Evolutionary conservation across 2,888 invertebrate genomes (phyloP), one percentile per base, ranked within the genome.

Genomic region (Eupsilia transversa): DNA sequence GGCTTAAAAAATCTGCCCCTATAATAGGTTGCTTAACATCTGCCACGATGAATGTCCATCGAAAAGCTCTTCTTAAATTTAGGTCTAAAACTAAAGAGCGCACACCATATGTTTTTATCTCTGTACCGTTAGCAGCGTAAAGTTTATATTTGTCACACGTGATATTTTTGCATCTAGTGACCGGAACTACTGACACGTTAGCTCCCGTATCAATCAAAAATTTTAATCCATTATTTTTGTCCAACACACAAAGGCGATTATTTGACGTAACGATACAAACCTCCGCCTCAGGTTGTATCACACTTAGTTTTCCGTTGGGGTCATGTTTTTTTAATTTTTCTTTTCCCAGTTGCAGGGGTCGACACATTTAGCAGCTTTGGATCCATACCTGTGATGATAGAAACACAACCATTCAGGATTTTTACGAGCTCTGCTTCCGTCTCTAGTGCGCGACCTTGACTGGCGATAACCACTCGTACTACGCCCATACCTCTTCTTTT

Each of bases 61-160:
- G 23, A 33, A 64, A 65, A 33, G 64, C 23, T 49, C 49, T 49
- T 35, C 64, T 64, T 33, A 33, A 49, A 65, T 35, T 64, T 33
- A 64, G 33, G 7, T 65, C 49, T 65, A 65, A 65, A 49, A 49
- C n/a, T 65, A 65, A 49, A n/a, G 17, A n/a, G 43, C 38, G 61
- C 17, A 41, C n/a, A 27, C 61, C 41, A 35, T 65, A 65, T 4
- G 49, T 49, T 12, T 9, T 65, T 49, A 61, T 61, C 17, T 61
- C 27, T 3, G 61, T 17, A 43, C 61, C 27, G 20, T 61, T 60
- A 7, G 61, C 61, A 0, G 61, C 41, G 7, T 27, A 41, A 14
- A 61, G 7, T 14, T n/a, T 61, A 41, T 41, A 41, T 7, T 12
- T 30, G 33, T 57, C 33, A 33, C 33, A 30, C 33, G 38, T 9